phyloP scores from a whole-genome alignment of 2,888 invertebrate genomes.

The Diabrotica balteata region DNA sequence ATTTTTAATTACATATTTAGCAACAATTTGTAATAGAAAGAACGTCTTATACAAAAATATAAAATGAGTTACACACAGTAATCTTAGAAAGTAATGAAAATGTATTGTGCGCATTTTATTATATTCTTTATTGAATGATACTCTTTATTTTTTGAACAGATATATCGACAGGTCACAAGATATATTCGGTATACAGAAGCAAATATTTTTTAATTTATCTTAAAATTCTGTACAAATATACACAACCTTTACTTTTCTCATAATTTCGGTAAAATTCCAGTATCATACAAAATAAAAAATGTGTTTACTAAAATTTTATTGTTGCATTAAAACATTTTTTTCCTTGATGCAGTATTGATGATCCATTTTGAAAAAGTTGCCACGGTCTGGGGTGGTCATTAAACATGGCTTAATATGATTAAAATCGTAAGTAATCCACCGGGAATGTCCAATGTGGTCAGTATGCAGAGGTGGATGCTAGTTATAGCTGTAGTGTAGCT shows the following conservation, averaged over 20 bases:
- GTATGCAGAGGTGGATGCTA: too few relatives aligned
- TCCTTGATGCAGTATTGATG: too few relatives aligned
- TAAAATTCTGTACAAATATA: conserved; percentile 26
- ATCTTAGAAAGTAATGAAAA: conserved; percentile 39
- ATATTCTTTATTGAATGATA: conserved; percentile 31
- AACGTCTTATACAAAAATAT: conserved; percentile 41
- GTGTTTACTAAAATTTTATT: too few relatives aligned
- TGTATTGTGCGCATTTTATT: conserved; percentile 44
- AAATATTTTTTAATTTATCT: conserved; percentile 12
- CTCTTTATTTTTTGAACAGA: conserved; percentile 21
- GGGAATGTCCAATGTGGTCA: too few relatives aligned
- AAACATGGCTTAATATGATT: too few relatives aligned
- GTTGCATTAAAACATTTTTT: too few relatives aligned
- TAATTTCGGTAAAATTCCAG: conserved; percentile 1
- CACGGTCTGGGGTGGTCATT: too few relatives aligned
- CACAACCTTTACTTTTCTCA: conserved; percentile 14
- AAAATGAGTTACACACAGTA: conserved; percentile 39
- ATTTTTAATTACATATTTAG: conserved; percentile 36
- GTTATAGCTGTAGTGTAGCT: too few relatives aligned
- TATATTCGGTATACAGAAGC: conserved; percentile 20
- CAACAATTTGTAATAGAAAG: conserved; percentile 41
- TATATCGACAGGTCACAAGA: conserved; percentile 21
- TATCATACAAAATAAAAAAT: background rate
- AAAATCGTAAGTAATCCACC: too few relatives aligned
- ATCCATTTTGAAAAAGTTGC: too few relatives aligned